phyloP scores from a whole-genome alignment of 2,888 invertebrate species.

The Ormyrus pomaceus region DNA sequence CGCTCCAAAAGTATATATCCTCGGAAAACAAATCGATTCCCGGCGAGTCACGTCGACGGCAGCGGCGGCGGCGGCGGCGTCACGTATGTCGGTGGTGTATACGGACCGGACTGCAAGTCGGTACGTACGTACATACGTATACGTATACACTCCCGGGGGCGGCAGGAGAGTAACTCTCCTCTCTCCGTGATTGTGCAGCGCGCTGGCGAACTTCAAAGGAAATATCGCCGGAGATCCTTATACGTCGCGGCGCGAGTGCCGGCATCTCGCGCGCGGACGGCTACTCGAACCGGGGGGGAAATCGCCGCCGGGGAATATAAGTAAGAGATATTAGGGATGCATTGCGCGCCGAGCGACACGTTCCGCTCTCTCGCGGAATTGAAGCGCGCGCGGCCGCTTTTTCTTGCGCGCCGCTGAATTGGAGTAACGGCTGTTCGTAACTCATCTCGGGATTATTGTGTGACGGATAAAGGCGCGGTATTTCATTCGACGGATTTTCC shows the following conservation, averaged over 20 bases:
- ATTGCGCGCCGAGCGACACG: no score
- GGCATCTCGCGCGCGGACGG: not conserved
- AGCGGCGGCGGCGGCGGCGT: not conserved
- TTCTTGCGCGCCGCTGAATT: no score
- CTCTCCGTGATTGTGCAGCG: slow-evolving; percentile 13
- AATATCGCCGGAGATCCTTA: slow-evolving; percentile 40
- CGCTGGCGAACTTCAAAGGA: slow-evolving; percentile 41
- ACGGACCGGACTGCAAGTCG: not conserved
- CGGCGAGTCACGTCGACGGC: slow-evolving; percentile 13
- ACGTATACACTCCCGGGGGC: not conserved
- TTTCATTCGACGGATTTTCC: no score
- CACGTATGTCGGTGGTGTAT: slow-evolving; percentile 23
- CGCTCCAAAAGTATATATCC: slow-evolving; percentile 27
- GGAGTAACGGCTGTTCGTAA: no score
- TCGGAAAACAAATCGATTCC: slow-evolving; percentile 44
- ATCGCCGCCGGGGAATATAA: no score
- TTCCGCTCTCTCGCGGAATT: no score
- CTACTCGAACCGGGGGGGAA: no score
- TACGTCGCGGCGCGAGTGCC: slow-evolving; percentile 1
- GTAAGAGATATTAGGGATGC: no score
- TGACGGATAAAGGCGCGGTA: no score
- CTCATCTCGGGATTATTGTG: no score
- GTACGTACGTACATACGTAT: not conserved
- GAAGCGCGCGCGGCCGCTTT: no score
- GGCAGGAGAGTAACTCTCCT: not conserved